Evolutionary conservation across 2,797 vertebrate genomes (phyloP), one percentile per base, ranked within the genome.

Genomic region (Pangasius macronema): DNA sequence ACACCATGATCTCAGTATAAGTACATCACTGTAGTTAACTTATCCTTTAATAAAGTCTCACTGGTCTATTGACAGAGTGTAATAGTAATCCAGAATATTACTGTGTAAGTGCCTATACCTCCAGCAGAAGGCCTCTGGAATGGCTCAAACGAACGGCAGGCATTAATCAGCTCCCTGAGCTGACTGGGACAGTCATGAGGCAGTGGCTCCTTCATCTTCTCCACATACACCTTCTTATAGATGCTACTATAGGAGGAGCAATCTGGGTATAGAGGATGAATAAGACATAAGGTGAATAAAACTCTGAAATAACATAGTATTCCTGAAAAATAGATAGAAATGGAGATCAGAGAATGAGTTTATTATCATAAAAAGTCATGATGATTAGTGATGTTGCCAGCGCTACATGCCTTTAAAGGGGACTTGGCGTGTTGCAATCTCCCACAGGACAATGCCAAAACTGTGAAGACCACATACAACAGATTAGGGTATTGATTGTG

Each of bases 401-500:
- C n/a, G 46, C 70, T 49, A 86, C 88, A 91, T 91, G 27, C 97
- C 97, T 94, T 96, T 90, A 92, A 97, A 97, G 0, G 97, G 97
- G 84, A 88, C 92, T 85, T 93, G 93, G 42, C 95, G 94, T 14
- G 96, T 97, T 18, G 92, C 92, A 0, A 98, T 94, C 93, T 99
- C 98, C 96, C 97, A 97, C 91, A 98, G 91, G 79, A 98, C 96
- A 3, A 99, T 95, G 27, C 97, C 97, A 9, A 99, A 96, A 92
- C 97, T 98, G 93, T 88, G 92, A 93, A 73, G 51, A 92, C 73
- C 63, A 87, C 11, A 76, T 42, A 59, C 0, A 87, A 24, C 39
- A 79, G 49, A 80, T n/a, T 83, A 8, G 63, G 53, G 7, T 30
- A 87, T 1, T 53, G 59, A 18, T 3, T 63, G 5, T 27, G 22